Evolutionary conservation across 2,113 vertebrate genomes (phyloP), one percentile per base, ranked within the genome.

Genomic region (Recurvirostra avosetta): DNA sequence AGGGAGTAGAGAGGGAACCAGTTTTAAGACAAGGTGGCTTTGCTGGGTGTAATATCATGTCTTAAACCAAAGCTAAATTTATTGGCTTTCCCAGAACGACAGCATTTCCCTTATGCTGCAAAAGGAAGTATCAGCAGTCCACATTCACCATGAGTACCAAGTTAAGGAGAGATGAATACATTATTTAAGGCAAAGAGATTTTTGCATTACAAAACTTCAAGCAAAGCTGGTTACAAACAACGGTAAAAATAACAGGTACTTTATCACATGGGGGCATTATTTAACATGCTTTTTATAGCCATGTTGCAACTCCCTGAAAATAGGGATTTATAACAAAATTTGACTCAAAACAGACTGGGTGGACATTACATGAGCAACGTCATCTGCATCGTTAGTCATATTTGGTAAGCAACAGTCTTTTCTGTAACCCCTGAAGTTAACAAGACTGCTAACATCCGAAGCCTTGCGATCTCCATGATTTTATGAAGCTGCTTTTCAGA

Each of bases 401-500:
- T 71, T 62, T 45, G 58, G 43, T 45, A n/a, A 58, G 55, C 34
- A 61, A 82, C 62, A 91, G 70, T 14, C 79, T 70, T 34, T 50
- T 86, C 61, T 86, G 62, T 92, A 92, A 94, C 63, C 95, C 38
- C 49, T 50, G 70, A 80, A 82, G 65, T 84, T 87, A 96, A 87
- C 90, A 96, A 92, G 86, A 49, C 55, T 66, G 93, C 49, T 82
- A 92, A 73, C 91, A 94, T 23, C n/a, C 20, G 2, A 78, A 78
- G 84, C 77, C 70, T 50, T 83, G 84, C 68, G 36, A 59, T 66
- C 40, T 59, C 80, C 79, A 66, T 30, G 47, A 92, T 96, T 96
- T 97, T 84, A 95, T 47, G 82, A 52, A 58, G 62, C 71, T 95
- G 45, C 92, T 75, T 95, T 95, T 95, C 56, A 91, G 76, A 85